Conservation (phyloP, 2,797 vertebrate genomes). For the Remorina albescens region DNA sequence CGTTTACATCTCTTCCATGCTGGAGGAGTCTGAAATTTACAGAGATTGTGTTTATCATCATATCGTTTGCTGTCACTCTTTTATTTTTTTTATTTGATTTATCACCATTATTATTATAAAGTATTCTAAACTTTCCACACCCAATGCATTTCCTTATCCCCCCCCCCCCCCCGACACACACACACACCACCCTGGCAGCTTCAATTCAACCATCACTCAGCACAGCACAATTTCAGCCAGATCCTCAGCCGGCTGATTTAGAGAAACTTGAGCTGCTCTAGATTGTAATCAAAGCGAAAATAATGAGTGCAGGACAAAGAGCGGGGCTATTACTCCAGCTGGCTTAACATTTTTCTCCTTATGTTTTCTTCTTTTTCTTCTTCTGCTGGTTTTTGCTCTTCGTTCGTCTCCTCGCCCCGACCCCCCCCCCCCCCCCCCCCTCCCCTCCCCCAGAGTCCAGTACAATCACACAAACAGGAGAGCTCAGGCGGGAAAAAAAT, state of each 20-base stretch:
- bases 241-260: conserved; percentile 79
- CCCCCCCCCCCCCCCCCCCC: too few relatives aligned
- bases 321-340: conserved; percentile 70
- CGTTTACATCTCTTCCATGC: conserved; percentile 66
- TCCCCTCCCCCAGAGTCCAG: conserved; percentile 39
- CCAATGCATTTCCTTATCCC: conserved; percentile 36
- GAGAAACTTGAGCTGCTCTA: conserved; percentile 80
- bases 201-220: conserved; percentile 86
- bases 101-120: conserved; percentile 25
- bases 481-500: conserved; percentile 19
- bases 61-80: conserved; percentile 51
- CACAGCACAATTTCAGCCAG: conserved; percentile 81
- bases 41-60: conserved; percentile 50
- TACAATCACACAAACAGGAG: conserved; percentile 59
- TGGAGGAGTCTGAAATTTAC: conserved; percentile 57
- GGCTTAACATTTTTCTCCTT: conserved; percentile 75
- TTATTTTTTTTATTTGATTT: conserved; percentile 22
- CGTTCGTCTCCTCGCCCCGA: conserved; percentile 45
- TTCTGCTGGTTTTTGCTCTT: conserved; percentile 16
- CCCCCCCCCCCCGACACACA: too few relatives aligned
- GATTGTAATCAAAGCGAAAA: conserved; percentile 86
- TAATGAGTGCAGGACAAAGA: conserved; percentile 83
- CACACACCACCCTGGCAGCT: conserved; percentile 51
- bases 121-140: conserved; percentile 30
- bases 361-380: conserved; percentile 22